A percentile compares a stretch with the other conserved stretches of the same genome.
Evolutionary conservation across 2,113 vertebrate genomes (phyloP).

Genomic region (Ailurus styani): DNA sequence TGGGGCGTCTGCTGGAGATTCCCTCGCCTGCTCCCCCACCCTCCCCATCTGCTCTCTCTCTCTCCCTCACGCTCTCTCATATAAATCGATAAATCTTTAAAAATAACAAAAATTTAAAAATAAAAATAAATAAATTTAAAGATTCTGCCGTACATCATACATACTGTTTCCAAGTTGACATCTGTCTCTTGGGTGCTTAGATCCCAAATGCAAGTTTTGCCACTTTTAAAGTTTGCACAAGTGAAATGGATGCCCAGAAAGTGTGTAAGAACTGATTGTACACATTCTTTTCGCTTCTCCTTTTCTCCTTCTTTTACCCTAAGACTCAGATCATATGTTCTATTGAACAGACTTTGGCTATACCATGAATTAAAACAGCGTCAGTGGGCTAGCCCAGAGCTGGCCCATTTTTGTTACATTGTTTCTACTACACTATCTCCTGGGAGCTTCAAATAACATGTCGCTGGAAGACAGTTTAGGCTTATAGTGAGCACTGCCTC

Average conservation of each 20-base stretch:
- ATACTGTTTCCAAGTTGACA: not conserved
- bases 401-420: not conserved
- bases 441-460: not conserved
- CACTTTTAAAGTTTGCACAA: not conserved
- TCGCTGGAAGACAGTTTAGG: not conserved
- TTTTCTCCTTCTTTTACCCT: too few relatives aligned
- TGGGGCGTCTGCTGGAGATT: too few relatives aligned
- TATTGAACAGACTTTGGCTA: not conserved
- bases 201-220: not conserved
- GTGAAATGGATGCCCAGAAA: not conserved
- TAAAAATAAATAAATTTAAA: not conserved
- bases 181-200: not conserved
- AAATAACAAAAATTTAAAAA: too few relatives aligned
- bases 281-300: not conserved
- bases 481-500: too few relatives aligned
- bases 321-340: not conserved
- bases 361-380: not conserved
- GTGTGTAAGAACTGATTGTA: too few relatives aligned
- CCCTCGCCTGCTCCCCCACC: too few relatives aligned
- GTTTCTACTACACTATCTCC: not conserved
- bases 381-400: too few relatives aligned
- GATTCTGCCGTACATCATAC: fast-evolving
- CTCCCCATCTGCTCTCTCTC: too few relatives aligned
- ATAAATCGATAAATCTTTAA: too few relatives aligned
- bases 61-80: too few relatives aligned